phyloP scores from a whole-genome alignment of 2,888 invertebrate genomes.

The Tanypteryx hageni region DNA sequence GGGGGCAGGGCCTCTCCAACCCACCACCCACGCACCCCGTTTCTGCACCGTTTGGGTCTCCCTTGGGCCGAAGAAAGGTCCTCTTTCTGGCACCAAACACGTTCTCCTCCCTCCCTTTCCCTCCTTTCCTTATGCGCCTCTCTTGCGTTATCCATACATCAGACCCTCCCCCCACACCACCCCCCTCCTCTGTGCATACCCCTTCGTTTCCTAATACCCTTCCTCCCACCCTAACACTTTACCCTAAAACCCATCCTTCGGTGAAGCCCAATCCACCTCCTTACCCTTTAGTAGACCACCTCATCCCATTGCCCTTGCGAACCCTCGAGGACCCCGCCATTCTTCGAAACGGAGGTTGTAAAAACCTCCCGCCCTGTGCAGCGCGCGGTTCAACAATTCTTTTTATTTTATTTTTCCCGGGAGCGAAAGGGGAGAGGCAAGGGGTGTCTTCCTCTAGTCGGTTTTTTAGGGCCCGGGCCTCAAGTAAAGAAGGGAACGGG shows the following conservation, averaged over 20 bases:
- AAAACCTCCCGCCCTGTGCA: slow-evolving; percentile 7
- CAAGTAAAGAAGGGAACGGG: not conserved
- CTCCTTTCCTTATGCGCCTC: not conserved
- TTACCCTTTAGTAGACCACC: not conserved
- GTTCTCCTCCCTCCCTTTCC: no score
- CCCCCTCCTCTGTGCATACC: not conserved
- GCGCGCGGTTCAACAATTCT: slow-evolving; percentile 25
- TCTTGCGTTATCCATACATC: not conserved
- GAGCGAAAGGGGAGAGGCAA: not conserved
- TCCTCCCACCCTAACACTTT: not conserved
- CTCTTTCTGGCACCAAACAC: not conserved
- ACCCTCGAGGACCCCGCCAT: slow-evolving; percentile 3
- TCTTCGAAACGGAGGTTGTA: slow-evolving; percentile 34
- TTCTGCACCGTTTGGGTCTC: not conserved
- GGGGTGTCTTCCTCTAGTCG: not conserved
- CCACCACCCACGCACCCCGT: not conserved
- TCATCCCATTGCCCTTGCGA: slow-evolving; percentile 1
- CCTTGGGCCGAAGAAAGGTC: not conserved
- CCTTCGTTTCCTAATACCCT: not conserved
- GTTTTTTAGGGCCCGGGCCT: not conserved
- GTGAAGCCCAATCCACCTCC: not conserved
- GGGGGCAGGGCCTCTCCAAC: slow-evolving; percentile 25
- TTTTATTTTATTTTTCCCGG: slow-evolving; percentile 29
- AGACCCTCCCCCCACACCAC: not conserved
- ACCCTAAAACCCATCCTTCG: not conserved